Base-by-base conservation (phyloP, 2,797 vertebrate species). In the Sebastes matsubarae region DNA sequence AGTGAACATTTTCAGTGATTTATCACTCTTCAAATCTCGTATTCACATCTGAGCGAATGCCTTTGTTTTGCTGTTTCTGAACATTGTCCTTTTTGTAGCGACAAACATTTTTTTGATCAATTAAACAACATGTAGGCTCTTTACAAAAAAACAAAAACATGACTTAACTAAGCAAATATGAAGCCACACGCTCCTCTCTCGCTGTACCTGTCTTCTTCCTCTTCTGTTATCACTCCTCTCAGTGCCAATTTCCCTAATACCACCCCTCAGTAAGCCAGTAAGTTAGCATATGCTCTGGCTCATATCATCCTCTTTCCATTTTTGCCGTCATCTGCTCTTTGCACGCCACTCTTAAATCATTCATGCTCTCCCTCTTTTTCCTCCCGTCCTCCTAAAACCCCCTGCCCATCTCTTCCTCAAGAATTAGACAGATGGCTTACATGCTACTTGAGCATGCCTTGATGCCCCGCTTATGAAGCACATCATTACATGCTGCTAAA, bases 281-380 rank as follows among this genome's bases (percentile, higher is more conserved):
- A 79, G 71, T 68, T 76, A 85, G 79, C 80, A 75, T 88, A 85
- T 79, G 76, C 68, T 80, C 57, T 20, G 27, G 61, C 71, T 91
- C 71, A 69, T 66, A 80, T 82, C 58, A 69, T 61, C 67, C 36
- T 65, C 59, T 84, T 90, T 75, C 87, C 87, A 79, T 93, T 90
- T 87, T 83, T 88, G 80, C 88, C 54, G 64, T 93, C 84, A 90
- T 90, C 88, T 87, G 70, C 86, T 85, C 76, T 76, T 86, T n/a
- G 55, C 82, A 82, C 64, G 76, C 82, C 67, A 71, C 79, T 90
- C 64, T 75, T 92, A 81, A 91, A 93, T 92, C 84, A 88, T 93
- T 93, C 81, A 93, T 91, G 72, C 68, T 72, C 64, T 75, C 74
- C 65, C 7, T 57, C 65, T 77, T 83, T 77, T 78, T 79, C 72